Conservation (phyloP, 2,888 invertebrate species). For the Eristalis pertinax region DNA sequence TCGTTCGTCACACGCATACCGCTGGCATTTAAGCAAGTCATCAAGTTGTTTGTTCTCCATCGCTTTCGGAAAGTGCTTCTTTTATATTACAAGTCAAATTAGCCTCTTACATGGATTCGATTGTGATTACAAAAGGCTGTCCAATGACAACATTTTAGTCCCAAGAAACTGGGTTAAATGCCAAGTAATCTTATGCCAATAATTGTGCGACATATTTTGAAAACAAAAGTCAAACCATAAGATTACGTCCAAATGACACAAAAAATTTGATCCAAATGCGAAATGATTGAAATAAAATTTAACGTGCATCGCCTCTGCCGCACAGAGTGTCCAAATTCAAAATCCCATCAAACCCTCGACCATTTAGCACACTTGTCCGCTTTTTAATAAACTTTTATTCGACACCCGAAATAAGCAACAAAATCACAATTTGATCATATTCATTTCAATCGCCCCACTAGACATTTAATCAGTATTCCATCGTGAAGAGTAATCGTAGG, state of each 20-base stretch:
- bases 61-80: too few relatives aligned
- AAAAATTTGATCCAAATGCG: not conserved
- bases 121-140: too few relatives aligned
- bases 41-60: too few relatives aligned
- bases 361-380: not conserved
- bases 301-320: not conserved
- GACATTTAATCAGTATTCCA: conserved; percentile 3
- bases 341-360: not conserved
- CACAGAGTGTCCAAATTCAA: not conserved
- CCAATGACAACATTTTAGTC: too few relatives aligned
- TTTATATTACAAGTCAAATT: too few relatives aligned
- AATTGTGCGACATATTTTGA: too few relatives aligned
- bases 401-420: conserved; percentile 24
- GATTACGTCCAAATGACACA: not conserved
- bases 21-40: too few relatives aligned
- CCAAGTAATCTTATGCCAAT: too few relatives aligned
- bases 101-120: too few relatives aligned
- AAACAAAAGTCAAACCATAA: too few relatives aligned
- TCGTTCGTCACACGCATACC: too few relatives aligned
- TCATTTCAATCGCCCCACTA: conserved; percentile 8
- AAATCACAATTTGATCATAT: conserved; percentile 33
- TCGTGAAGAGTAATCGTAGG: conserved; percentile 5
- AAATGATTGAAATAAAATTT: not conserved
- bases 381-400: conserved; percentile 9
- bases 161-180: too few relatives aligned